These are phyloP conservation scores for Tholera decimalis DNA, from an alignment of 2,888 invertebrate genomes.

Conservation along the genomic window DNA sequence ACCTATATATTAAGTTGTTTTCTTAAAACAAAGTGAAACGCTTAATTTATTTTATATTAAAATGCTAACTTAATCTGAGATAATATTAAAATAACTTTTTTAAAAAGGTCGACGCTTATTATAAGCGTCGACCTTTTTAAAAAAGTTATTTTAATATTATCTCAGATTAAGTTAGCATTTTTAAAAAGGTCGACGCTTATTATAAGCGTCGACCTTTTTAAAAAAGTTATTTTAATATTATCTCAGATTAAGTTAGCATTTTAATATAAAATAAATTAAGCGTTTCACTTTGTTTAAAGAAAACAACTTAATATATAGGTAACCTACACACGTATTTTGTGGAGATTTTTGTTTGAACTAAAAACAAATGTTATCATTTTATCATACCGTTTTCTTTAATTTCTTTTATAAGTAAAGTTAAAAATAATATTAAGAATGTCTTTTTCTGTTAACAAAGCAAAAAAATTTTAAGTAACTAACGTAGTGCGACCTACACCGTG, in stretches of 20 bases:
- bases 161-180: neutral
- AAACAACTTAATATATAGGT: neutral
- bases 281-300: slow-evolving; percentile 1
- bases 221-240: slow-evolving; percentile 10
- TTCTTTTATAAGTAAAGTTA: neutral
- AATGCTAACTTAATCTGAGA: neutral
- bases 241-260: neutral
- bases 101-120: too few relatives aligned
- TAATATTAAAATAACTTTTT: slow-evolving; percentile 10
- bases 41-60: neutral
- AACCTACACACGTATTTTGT: neutral
- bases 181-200: too few relatives aligned
- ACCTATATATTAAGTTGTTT: neutral
- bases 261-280: neutral
- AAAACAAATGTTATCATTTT: neutral
- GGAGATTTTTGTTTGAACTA: slow-evolving; percentile 12
- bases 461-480: too few relatives aligned
- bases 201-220: too few relatives aligned
- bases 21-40: slow-evolving; percentile 1
- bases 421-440: too few relatives aligned
- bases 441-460: too few relatives aligned
- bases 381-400: too few relatives aligned
- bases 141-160: neutral
- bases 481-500: too few relatives aligned
- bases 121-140: too few relatives aligned